Evolutionary conservation across 2,888 invertebrate species (phyloP).

Genomic region (Drosophila nr. fundita): DNA sequence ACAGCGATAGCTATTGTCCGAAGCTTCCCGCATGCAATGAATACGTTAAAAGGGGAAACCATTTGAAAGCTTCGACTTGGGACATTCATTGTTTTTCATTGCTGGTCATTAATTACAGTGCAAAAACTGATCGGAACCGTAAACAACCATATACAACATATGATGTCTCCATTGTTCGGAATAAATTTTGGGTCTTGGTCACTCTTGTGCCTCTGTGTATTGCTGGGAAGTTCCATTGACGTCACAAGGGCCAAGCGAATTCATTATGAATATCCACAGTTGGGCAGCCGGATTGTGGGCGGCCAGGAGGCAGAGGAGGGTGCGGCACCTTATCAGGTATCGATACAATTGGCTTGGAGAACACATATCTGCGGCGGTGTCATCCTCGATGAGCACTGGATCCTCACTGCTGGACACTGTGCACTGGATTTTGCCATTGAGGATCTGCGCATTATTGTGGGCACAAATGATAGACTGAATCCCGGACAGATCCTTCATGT

Average conservation of each 20-base stretch:
- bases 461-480: constrained; percentile 63
- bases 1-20: constrained; percentile 21
- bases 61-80: constrained; percentile 63
- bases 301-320: constrained; percentile 70
- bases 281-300: constrained; percentile 71
- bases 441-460: constrained; percentile 66
- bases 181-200: neutral
- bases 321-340: constrained; percentile 81
- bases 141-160: neutral
- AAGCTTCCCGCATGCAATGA: constrained; percentile 41
- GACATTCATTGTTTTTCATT: constrained; percentile 49
- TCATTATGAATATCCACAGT: constrained; percentile 33
- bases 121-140: constrained; percentile 19
- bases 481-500: constrained; percentile 64
- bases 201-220: constrained; percentile 22
- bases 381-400: constrained; percentile 72
- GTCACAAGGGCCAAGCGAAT: constrained; percentile 65
- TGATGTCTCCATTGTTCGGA: constrained; percentile 20
- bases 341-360: constrained; percentile 69
- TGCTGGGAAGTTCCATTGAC: constrained; percentile 66
- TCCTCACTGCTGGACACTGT: constrained; percentile 82
- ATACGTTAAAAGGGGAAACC: constrained; percentile 35
- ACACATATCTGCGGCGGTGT: constrained; percentile 80
- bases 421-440: constrained; percentile 56
- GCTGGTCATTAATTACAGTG: constrained; percentile 65